Evolutionary conservation across 2,797 vertebrate genomes (phyloP).

Genomic region (Cynodonichthys magdalenae): DNA sequence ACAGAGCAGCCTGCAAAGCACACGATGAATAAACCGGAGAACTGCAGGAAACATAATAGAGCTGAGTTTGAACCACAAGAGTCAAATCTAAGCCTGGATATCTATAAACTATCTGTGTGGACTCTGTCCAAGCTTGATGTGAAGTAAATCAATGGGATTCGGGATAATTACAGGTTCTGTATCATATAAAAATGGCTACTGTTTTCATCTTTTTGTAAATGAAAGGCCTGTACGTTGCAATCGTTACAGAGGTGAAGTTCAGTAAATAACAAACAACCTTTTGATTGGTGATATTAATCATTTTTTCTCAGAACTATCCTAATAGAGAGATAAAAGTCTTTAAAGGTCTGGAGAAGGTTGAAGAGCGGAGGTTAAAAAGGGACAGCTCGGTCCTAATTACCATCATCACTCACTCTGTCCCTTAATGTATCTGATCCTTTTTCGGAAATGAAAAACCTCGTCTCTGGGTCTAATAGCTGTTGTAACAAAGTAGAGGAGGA

Average conservation of each 20-base stretch:
- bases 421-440: constrained; percentile 64
- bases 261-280: constrained; percentile 56
- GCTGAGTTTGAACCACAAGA: constrained; percentile 47
- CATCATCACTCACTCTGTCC: constrained; percentile 71
- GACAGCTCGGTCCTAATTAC: constrained; percentile 76
- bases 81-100: constrained; percentile 39
- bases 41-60: constrained; percentile 61
- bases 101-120: constrained; percentile 44
- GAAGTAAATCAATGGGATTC: constrained; percentile 43
- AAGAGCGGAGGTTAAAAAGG: constrained; percentile 68
- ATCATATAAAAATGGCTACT: constrained; percentile 27
- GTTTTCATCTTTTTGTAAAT: constrained; percentile 26
- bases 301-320: constrained; percentile 43
- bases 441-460: constrained; percentile 61
- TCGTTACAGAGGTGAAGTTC: constrained; percentile 15
- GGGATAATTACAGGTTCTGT: constrained; percentile 51
- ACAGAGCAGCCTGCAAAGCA: constrained; percentile 48
- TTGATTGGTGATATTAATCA: constrained; percentile 63
- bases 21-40: constrained; percentile 55
- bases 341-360: constrained; percentile 69
- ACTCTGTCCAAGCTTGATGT: constrained; percentile 28
- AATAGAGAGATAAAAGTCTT: constrained; percentile 49
- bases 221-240: constrained; percentile 23
- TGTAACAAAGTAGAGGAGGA: constrained; percentile 47
- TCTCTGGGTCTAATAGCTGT: constrained; percentile 45